Percentiles rank a stretch among this genome's conserved stretches.
Conservation (phyloP, 2,113 vertebrate genomes). For the Micronycteris hirsuta region DNA sequence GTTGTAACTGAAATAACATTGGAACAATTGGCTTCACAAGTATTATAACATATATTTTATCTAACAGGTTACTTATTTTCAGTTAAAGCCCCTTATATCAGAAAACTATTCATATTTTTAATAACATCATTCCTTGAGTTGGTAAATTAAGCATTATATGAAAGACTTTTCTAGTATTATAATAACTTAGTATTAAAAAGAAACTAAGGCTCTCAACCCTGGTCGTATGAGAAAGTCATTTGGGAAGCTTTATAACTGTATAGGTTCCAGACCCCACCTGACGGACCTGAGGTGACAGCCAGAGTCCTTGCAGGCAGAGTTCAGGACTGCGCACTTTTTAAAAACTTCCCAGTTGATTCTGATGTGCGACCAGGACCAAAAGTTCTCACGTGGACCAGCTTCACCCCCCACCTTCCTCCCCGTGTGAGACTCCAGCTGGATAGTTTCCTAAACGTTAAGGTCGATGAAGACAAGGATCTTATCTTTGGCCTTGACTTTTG, state of each 20-base stretch:
- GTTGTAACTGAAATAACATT: background rate
- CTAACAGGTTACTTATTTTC: background rate
- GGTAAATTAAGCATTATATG: background rate
- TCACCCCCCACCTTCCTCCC: background rate
- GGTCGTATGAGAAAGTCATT: background rate
- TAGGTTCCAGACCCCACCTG: background rate
- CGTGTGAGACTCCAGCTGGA: background rate
- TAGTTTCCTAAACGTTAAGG: background rate
- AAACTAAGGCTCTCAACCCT: background rate
- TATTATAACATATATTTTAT: background rate
- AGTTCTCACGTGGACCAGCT: background rate
- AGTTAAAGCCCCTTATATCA: background rate
- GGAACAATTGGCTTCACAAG: background rate
- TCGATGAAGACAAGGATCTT: background rate
- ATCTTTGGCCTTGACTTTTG: background rate
- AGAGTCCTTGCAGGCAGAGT: background rate
- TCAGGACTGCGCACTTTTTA: background rate
- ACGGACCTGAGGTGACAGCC: background rate
- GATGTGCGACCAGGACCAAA: background rate
- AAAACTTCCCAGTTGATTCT: background rate
- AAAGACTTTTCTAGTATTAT: background rate
- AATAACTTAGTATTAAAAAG: background rate
- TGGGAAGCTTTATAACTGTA: background rate
- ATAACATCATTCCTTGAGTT: background rate
- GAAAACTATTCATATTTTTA: background rate